Evolutionary conservation across 2,888 invertebrate species (phyloP).

Genomic region (Myathropa florea): DNA sequence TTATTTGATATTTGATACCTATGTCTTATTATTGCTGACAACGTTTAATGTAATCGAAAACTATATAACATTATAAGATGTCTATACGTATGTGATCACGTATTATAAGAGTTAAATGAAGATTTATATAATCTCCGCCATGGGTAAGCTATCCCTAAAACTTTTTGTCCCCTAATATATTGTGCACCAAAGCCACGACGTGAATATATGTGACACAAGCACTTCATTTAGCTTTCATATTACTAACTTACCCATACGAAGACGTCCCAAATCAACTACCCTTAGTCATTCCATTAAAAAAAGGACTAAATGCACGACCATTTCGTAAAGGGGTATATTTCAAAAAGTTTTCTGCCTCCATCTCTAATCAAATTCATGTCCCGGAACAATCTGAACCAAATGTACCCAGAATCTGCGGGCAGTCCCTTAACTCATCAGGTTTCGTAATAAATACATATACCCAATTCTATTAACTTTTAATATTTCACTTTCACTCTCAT

Average conservation of each 20-base stretch:
- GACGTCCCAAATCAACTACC: not conserved
- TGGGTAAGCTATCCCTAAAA: not conserved
- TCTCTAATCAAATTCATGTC: not conserved
- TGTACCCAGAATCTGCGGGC: not conserved
- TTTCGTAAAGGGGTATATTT: not conserved
- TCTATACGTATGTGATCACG: too few species aligned
- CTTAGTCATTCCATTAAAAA: not conserved
- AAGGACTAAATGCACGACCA: not conserved
- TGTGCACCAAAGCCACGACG: not conserved
- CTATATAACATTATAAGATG: too few species aligned
- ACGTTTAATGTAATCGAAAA: too few species aligned
- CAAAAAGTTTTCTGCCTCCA: not conserved
- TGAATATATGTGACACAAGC: not conserved
- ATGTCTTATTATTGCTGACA: too few species aligned
- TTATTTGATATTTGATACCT: too few species aligned
- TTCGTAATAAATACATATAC: not conserved
- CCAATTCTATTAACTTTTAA: slow-evolving; percentile 19
- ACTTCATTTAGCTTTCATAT: not conserved
- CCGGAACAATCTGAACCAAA: not conserved
- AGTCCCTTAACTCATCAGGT: slow-evolving; percentile 10
- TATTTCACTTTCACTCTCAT: slow-evolving; percentile 20
- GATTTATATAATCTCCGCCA: not conserved
- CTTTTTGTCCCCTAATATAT: not conserved
- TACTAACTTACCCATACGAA: not conserved
- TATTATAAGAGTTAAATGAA: not conserved